phyloP scores from a whole-genome alignment of 2,797 vertebrate genomes.

The Danio choprae region DNA sequence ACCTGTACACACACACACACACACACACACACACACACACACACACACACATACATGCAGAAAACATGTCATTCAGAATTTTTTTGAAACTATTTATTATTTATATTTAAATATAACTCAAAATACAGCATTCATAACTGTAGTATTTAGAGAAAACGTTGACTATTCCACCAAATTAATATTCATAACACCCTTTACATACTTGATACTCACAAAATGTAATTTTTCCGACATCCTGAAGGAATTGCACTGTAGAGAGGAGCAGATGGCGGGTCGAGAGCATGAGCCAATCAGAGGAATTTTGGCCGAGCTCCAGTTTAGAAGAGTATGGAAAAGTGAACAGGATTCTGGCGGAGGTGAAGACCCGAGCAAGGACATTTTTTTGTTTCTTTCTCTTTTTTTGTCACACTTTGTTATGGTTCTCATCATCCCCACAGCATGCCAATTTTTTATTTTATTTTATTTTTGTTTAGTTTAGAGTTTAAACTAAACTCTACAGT shows the following conservation, averaged over 20 bases:
- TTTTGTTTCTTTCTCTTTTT: background rate
- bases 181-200: background rate
- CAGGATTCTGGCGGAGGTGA: background rate
- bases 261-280: conserved; percentile 32
- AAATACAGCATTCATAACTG: background rate
- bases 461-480: too few relatives aligned
- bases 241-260: conserved; percentile 26
- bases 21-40: too few relatives aligned
- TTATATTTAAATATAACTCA: background rate
- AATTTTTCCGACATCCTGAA: conserved; percentile 15
- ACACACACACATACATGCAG: too few relatives aligned
- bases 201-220: background rate
- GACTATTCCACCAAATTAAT: background rate
- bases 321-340: conserved; percentile 21
- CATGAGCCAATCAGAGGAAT: conserved; percentile 26
- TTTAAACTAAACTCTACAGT: too few relatives aligned
- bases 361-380: conserved; percentile 1
- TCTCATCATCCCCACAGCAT: background rate
- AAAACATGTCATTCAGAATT: too few relatives aligned
- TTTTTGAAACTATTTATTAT: too few relatives aligned
- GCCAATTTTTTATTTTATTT: background rate
- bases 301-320: conserved; percentile 17
- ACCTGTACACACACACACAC: too few relatives aligned
- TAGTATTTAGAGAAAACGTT: background rate
- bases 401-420: background rate